phyloP scores from a whole-genome alignment of 2,888 invertebrate species.

The Cryptops parisi region DNA sequence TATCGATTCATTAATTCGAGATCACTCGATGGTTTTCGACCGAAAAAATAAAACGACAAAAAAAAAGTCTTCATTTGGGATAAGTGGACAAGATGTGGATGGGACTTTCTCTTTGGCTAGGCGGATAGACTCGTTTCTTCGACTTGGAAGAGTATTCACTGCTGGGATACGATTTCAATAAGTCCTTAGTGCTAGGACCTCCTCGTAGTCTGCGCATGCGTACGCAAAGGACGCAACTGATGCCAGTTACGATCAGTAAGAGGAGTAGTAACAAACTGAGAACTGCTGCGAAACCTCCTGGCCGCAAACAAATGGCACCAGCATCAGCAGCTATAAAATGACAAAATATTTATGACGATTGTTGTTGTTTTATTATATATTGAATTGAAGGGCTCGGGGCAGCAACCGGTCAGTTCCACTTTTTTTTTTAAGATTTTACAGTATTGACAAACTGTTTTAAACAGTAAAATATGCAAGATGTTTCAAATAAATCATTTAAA shows the following conservation, averaged over 20 bases:
- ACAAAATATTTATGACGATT: too few relatives aligned
- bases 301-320: constrained; percentile 14
- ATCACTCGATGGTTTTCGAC: too few relatives aligned
- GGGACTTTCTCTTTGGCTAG: background rate
- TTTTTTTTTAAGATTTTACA: too few relatives aligned
- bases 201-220: constrained; percentile 45
- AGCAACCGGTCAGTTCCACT: too few relatives aligned
- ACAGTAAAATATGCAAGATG: too few relatives aligned
- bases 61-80: background rate
- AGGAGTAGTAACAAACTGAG: constrained; percentile 55
- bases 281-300: constrained; percentile 30
- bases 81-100: background rate
- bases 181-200: constrained; percentile 18
- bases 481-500: too few relatives aligned
- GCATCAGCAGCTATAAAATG: constrained; percentile 9
- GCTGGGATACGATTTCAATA: constrained; percentile 7
- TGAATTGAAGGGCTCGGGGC: too few relatives aligned
- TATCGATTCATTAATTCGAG: too few relatives aligned
- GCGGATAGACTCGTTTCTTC: background rate
- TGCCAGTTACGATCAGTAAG: constrained; percentile 48
- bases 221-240: constrained; percentile 51
- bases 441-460: too few relatives aligned
- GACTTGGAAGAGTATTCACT: constrained; percentile 2
- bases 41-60: too few relatives aligned
- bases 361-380: too few relatives aligned